Conservation (phyloP, 2,113 vertebrate species). For the Micronycteris hirsuta region DNA sequence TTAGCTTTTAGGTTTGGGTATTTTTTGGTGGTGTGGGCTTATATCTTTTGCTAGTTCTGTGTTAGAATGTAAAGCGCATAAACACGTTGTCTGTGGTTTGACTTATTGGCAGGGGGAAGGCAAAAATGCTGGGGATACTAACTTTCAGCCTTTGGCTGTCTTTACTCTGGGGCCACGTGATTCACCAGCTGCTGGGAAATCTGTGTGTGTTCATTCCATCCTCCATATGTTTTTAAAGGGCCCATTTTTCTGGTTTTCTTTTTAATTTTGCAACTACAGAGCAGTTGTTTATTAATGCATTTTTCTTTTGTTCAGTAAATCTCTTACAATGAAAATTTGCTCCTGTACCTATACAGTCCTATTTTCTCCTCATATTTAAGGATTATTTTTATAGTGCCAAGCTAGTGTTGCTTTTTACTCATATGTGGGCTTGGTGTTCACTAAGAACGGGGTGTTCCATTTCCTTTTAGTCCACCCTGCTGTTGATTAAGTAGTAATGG, state of each 20-base stretch:
- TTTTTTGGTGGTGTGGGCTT: background rate
- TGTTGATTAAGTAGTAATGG: background rate
- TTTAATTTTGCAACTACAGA: background rate
- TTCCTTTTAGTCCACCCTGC: background rate
- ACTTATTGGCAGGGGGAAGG: background rate
- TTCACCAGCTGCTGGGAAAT: background rate
- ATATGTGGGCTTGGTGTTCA: background rate
- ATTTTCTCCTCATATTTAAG: background rate
- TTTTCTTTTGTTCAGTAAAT: background rate
- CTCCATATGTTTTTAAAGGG: background rate
- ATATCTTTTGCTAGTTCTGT: background rate
- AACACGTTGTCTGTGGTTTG: background rate
- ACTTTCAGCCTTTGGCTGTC: background rate
- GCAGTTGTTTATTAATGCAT: background rate
- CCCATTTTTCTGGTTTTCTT: background rate
- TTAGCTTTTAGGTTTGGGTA: background rate
- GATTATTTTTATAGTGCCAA: background rate
- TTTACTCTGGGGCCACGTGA: background rate
- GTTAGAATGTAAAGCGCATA: background rate
- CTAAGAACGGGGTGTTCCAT: background rate
- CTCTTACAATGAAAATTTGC: background rate
- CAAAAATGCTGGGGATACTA: background rate
- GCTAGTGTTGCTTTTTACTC: background rate
- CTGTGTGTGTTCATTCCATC: background rate
- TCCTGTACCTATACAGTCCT: background rate